Percentiles rank a stretch among this genome's conserved stretches.
Evolutionary conservation across 2,888 invertebrate species (phyloP).

Genomic region (Euplexia lucipara): DNA sequence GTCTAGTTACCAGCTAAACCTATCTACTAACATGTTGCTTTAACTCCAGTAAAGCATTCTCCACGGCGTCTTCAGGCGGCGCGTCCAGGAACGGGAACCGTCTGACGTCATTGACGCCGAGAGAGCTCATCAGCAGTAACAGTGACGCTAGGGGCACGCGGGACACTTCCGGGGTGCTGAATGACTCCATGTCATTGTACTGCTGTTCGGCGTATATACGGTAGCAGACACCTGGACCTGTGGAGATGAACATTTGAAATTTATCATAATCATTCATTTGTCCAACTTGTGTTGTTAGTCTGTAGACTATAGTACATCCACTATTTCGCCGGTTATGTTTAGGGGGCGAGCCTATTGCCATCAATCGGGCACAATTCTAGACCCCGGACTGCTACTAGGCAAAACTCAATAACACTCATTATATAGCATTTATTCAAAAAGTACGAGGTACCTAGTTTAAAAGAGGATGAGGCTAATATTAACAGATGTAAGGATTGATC

Average conservation of each 20-base stretch:
- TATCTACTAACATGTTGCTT: constrained; percentile 94
- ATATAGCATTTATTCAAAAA: too few relatives aligned
- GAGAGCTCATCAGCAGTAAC: constrained; percentile 97
- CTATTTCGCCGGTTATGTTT: too few relatives aligned
- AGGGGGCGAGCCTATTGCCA: too few relatives aligned
- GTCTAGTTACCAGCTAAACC: too few relatives aligned
- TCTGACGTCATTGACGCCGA: constrained; percentile 97
- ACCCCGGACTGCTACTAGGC: too few relatives aligned
- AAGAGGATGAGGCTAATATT: neutral
- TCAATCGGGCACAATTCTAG: too few relatives aligned
- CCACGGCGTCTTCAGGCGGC: constrained; percentile 96
- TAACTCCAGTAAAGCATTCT: constrained; percentile 96
- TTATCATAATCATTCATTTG: too few relatives aligned
- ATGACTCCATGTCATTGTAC: constrained; percentile 94
- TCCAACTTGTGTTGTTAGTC: too few relatives aligned
- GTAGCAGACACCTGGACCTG: constrained; percentile 98
- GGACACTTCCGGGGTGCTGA: constrained; percentile 98
- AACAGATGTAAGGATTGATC: too few relatives aligned
- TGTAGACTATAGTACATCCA: too few relatives aligned
- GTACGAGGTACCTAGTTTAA: too few relatives aligned
- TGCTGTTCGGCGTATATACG: constrained; percentile 97
- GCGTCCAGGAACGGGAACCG: constrained; percentile 98
- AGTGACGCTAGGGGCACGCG: constrained; percentile 98
- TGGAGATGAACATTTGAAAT: neutral
- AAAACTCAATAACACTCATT: too few relatives aligned